A percentile compares a stretch with the other conserved stretches of the same genome.
Evolutionary conservation across 2,113 vertebrate species (phyloP).

Genomic region (Atrichornis clamosus): DNA sequence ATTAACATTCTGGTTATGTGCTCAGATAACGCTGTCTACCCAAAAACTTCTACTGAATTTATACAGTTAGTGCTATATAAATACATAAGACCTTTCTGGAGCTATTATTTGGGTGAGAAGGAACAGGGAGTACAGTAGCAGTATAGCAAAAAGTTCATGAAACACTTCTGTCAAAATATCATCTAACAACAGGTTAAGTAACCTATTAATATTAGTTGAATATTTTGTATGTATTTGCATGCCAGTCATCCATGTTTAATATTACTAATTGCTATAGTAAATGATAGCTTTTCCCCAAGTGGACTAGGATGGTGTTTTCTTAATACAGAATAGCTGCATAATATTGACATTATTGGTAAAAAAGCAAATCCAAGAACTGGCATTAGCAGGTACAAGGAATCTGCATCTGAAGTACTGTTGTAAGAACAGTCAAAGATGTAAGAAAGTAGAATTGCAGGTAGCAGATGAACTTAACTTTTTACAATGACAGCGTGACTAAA

Average conservation of each 20-base stretch:
- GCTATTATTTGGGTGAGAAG: background rate
- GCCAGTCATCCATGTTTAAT: constrained; percentile 10
- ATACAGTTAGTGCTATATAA: background rate
- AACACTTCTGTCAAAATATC: background rate
- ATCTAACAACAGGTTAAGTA: constrained; percentile 7
- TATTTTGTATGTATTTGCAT: constrained; percentile 17
- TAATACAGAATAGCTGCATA: background rate
- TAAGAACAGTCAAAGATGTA: background rate
- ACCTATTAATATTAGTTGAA: background rate
- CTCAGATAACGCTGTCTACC: constrained; percentile 24
- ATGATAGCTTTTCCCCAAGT: background rate
- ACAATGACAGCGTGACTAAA: background rate
- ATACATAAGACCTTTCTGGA: background rate
- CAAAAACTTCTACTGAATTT: background rate
- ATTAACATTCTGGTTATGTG: background rate
- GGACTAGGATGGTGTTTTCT: background rate
- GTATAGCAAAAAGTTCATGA: background rate
- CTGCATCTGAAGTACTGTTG: background rate
- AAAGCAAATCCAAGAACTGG: background rate
- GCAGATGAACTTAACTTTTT: background rate
- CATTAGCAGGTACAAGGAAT: background rate
- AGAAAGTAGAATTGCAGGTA: background rate
- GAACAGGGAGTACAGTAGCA: background rate
- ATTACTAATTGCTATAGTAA: background rate
- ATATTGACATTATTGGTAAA: background rate